Evolutionary conservation across 2,113 vertebrate genomes (phyloP).

Genomic region (Saccopteryx bilineata): DNA sequence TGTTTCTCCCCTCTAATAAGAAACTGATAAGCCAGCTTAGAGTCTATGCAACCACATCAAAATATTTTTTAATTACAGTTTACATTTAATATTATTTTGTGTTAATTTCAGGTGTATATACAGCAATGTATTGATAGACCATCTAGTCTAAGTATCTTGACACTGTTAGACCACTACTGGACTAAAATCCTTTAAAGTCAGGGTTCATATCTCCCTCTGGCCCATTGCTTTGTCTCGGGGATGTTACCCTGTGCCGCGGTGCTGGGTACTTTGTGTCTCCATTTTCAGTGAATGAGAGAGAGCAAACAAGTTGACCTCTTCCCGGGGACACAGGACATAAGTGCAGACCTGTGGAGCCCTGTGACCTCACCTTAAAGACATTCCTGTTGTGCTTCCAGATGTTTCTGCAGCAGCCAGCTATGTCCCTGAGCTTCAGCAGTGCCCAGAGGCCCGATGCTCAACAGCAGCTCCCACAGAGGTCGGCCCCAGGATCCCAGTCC

Average conservation of each 20-base stretch:
- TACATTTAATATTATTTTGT: not conserved
- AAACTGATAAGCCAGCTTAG: not conserved
- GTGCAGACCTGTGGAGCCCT: too few relatives aligned
- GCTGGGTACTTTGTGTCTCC: rapidly evolving
- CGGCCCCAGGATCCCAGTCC: conserved; percentile 79
- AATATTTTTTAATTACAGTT: not conserved
- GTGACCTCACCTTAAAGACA: not conserved
- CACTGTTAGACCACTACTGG: not conserved
- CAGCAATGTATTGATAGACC: not conserved
- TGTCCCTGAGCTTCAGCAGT: conserved; percentile 87
- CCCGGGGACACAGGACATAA: rapidly evolving
- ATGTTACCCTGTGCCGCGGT: rapidly evolving
- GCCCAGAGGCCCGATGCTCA: conserved; percentile 82
- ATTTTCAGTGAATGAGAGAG: too few relatives aligned
- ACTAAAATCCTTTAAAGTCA: not conserved
- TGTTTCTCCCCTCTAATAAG: not conserved
- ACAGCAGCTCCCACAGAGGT: conserved; percentile 84
- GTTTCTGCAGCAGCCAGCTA: conserved; percentile 87
- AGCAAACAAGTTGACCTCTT: not conserved
- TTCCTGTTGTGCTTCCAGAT: conserved; percentile 84
- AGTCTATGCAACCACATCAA: not conserved
- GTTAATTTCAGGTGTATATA: not conserved
- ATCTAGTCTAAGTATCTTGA: not conserved
- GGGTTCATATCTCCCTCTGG: not conserved
- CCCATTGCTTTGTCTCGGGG: not conserved